Conservation (phyloP, 2,113 vertebrate species). For the Emydura subglobosa region DNA sequence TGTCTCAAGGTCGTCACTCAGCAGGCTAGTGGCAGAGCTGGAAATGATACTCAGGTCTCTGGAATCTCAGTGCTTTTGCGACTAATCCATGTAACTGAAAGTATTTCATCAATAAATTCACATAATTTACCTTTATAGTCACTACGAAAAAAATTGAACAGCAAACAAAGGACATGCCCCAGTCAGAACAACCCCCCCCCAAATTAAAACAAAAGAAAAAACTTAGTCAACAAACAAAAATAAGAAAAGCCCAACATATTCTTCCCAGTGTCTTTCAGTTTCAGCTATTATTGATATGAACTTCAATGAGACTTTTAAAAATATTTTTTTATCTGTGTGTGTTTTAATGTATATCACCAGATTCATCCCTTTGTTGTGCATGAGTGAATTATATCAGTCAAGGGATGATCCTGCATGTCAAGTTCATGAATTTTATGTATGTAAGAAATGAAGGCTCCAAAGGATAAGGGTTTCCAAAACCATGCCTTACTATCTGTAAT, state of each 20-base stretch:
- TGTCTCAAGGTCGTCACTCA: not conserved
- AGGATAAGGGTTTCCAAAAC: not conserved
- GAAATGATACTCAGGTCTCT: not conserved
- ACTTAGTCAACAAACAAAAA: not conserved
- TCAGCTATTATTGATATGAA: not conserved
- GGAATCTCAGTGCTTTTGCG: not conserved
- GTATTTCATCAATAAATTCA: not conserved
- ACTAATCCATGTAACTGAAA: not conserved
- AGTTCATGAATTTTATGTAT: not conserved
- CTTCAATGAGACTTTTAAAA: not conserved
- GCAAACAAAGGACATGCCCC: not conserved
- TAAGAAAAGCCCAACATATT: not conserved
- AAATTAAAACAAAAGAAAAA: not conserved
- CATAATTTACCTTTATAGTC: not conserved
- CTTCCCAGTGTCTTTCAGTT: not conserved
- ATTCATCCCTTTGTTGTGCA: not conserved
- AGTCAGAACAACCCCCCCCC: not conserved
- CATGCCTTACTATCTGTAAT: not conserved
- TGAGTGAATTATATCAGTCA: not conserved
- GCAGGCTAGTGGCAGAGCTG: not conserved
- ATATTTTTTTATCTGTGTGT: not conserved
- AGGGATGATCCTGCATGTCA: not conserved
- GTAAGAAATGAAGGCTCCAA: not conserved
- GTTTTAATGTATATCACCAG: not conserved
- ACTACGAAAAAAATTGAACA: not conserved